phyloP scores from a whole-genome alignment of 1,140 invertebrate genomes.

The Armadillidium nasatum region DNA sequence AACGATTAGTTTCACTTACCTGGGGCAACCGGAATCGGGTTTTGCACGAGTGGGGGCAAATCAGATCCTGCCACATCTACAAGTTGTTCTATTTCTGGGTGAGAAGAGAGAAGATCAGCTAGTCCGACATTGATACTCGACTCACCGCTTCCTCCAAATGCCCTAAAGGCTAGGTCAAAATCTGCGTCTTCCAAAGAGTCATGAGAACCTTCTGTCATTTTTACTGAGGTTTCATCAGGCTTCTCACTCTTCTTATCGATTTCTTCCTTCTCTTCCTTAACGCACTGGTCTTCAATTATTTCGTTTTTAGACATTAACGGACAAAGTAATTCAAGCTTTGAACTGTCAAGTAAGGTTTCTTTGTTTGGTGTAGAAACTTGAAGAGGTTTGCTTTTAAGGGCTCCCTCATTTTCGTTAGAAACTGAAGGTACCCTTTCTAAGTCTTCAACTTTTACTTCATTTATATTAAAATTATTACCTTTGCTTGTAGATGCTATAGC shows the following conservation, averaged over 20 bases:
- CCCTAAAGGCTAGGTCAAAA: constrained; percentile 34
- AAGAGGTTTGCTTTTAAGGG: too few species aligned
- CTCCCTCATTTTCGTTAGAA: too few species aligned
- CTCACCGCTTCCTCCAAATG: constrained; percentile 52
- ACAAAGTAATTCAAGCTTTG: too few species aligned
- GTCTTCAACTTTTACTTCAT: too few species aligned
- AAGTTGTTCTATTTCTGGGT: constrained; percentile 36
- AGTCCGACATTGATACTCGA: constrained; percentile 51
- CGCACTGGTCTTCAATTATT: not conserved
- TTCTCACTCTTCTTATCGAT: not conserved
- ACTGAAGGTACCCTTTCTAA: too few species aligned
- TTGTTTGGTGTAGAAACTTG: too few species aligned
- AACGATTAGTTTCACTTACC: constrained; percentile 11
- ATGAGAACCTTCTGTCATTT: not conserved
- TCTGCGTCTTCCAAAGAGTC: constrained; percentile 31
- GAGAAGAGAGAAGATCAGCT: constrained; percentile 45
- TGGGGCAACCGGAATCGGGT: constrained; percentile 19
- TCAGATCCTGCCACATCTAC: constrained; percentile 40
- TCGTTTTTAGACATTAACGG: not conserved
- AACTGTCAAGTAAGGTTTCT: too few species aligned
- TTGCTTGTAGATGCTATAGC: too few species aligned
- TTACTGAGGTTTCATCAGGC: not conserved
- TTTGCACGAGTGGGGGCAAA: constrained; percentile 29
- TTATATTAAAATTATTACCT: too few species aligned
- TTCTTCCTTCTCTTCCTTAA: constrained; percentile 4